Evolutionary conservation across 2,888 invertebrate genomes (phyloP).

Genomic region (Gastracanthus pulcherrimus): DNA sequence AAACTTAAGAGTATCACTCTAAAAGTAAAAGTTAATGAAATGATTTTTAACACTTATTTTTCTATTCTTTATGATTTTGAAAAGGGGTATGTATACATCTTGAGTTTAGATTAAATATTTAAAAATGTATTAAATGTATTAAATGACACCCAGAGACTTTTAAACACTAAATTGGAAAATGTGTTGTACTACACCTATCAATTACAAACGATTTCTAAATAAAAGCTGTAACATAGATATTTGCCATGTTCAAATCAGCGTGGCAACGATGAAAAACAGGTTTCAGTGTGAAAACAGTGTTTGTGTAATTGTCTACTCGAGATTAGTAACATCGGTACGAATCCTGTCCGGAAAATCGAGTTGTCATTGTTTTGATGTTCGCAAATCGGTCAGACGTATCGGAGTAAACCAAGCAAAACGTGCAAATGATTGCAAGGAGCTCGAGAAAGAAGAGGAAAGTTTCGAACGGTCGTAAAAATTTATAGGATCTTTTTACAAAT

Average conservation of each 20-base stretch:
- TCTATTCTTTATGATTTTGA: no score
- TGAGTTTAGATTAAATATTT: no score
- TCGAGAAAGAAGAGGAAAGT: slow-evolving; percentile 16
- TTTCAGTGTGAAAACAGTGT: background rate
- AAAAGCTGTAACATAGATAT: no score
- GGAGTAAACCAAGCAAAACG: slow-evolving; percentile 17
- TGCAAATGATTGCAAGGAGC: background rate
- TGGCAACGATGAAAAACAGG: background rate
- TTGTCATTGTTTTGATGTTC: slow-evolving; percentile 25
- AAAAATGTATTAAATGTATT: no score
- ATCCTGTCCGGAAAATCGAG: background rate
- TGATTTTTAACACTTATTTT: no score
- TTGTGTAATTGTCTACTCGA: background rate
- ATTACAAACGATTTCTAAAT: background rate
- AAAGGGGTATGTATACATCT: no score
- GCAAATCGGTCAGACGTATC: slow-evolving; percentile 31
- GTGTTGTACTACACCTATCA: background rate
- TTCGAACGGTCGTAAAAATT: background rate
- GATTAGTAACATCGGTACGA: background rate
- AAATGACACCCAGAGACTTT: no score
- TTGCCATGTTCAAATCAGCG: background rate
- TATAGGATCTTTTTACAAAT: background rate
- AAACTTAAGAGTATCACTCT: no score
- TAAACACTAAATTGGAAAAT: slow-evolving; percentile 7
- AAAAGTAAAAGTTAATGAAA: no score